Evolutionary conservation across 37 sponge, comb jelly and placozoan species (phyloP).

Genomic region (Bolinopsis microptera): DNA sequence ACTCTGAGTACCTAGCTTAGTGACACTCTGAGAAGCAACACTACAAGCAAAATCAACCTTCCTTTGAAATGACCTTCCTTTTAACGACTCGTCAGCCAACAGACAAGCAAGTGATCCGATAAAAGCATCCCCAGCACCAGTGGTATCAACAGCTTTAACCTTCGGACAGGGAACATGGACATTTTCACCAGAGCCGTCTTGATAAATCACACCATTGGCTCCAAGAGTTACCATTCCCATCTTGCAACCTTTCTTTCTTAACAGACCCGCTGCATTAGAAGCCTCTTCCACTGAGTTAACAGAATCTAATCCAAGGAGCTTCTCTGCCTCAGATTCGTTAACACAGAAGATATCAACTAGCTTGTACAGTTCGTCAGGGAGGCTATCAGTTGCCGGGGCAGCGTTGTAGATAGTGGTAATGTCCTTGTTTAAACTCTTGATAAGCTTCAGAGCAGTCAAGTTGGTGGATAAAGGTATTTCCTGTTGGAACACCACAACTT

Average conservation of each 20-base stretch:
- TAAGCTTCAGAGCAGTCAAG: slow-evolving; percentile 79
- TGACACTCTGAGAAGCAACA: slow-evolving; percentile 83
- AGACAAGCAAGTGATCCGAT: slow-evolving; percentile 89
- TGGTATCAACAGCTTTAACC: slow-evolving; percentile 87
- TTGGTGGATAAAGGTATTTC: slow-evolving; percentile 79
- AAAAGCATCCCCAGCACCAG: slow-evolving; percentile 99
- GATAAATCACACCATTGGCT: slow-evolving; percentile 80
- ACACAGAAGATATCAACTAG: slow-evolving; percentile 84
- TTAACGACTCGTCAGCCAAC: slow-evolving; percentile 69
- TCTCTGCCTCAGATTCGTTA: slow-evolving; percentile 95
- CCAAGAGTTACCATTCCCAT: slow-evolving; percentile 89
- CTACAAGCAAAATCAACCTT: slow-evolving; percentile 71
- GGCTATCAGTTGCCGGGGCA: slow-evolving; percentile 74
- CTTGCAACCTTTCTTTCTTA: slow-evolving; percentile 63
- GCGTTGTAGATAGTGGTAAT: slow-evolving; percentile 82
- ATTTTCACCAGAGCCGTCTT: slow-evolving; percentile 3
- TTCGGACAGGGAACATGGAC: slow-evolving; percentile 73
- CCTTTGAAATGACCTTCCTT: slow-evolving; percentile 68
- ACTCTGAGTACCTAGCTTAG: slow-evolving; percentile 83
- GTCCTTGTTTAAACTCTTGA: slow-evolving; percentile 66
- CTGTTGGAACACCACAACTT: slow-evolving; percentile 88
- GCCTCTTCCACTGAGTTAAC: slow-evolving; percentile 72
- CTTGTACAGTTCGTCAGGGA: slow-evolving; percentile 72
- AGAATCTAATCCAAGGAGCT: slow-evolving; percentile 70
- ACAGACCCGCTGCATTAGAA: slow-evolving; percentile 66